Evolutionary conservation across 2,113 vertebrate genomes (phyloP), one percentile per base, ranked within the genome.

Genomic region (Hydrolagus affinis): DNA sequence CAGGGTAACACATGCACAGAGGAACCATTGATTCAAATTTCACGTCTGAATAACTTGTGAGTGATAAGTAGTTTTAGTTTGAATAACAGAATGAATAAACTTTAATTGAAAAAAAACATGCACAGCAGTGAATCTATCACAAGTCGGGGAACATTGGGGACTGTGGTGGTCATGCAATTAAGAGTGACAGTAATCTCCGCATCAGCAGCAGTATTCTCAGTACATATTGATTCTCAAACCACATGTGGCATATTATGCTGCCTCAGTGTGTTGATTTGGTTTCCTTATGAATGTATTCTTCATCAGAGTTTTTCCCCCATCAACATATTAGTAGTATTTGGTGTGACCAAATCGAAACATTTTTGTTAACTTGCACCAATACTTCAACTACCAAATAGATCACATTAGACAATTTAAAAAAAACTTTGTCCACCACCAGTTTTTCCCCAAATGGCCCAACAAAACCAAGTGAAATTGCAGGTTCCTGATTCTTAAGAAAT

Each of bases 251-350:
- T 25, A 60, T 14, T 62, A 3, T 75, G 56, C 32, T 75, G 32
- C 32, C 32, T 75, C 1, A 21, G 59, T 78, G 23, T 15, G 60
- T 28, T 80, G n/a, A 60, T 80, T 75, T 57, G 11, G 23, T 23
- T 15, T 23, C 25, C 28, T 28, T 17, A 11, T 30, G 66, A 66
- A 0, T 11, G 28, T 30, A 83, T 9, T 28, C 57, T 62, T 64
- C 30, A 44, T 30, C 28, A 70, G 23, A 70, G 8, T 30, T 30
- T 30, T 11, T 30, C 8, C 44, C n/a, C 28, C 59, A 80, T 80
- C 64, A 80, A 80, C 23, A 44, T 44, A 75, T 56, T 80, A 80
- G 23, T 15, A 64, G 57, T 28, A 75, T 9, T 75, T 75, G 73
- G 30, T 56, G 28, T 32, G 15, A 77, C 19, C 23, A 44, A 44